These are phyloP conservation scores for Microtus pennsylvanicus DNA, from an alignment of 2,113 vertebrate genomes.

Conservation along the genomic window DNA sequence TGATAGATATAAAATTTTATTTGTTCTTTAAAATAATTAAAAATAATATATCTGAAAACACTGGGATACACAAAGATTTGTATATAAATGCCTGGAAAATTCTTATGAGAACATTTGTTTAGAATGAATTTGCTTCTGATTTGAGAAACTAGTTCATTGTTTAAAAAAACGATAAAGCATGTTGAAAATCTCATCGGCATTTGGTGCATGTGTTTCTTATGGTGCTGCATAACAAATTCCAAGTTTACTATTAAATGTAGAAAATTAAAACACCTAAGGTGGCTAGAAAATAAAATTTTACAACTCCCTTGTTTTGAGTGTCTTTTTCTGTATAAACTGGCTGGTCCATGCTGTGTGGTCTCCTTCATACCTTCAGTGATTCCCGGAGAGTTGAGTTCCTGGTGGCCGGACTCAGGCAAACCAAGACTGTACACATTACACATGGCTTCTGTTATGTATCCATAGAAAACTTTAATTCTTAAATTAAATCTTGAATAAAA, in stretches of 20 bases:
- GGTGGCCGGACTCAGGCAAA: neutral
- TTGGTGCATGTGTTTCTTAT: neutral
- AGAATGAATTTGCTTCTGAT: conserved; percentile 54
- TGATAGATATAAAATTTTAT: neutral
- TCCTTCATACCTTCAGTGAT: neutral
- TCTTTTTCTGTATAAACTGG: conserved; percentile 28
- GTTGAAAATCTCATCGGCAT: neutral
- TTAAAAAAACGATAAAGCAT: conserved; percentile 3
- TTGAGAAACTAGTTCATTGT: neutral
- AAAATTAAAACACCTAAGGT: conserved; percentile 5
- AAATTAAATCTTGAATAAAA: too few relatives aligned
- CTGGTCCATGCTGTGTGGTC: neutral
- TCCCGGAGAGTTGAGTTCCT: neutral
- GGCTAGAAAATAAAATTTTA: neutral
- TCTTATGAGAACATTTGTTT: conserved; percentile 38
- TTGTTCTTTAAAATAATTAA: conserved; percentile 11
- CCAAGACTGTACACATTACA: neutral
- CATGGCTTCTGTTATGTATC: too few relatives aligned
- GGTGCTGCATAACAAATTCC: neutral
- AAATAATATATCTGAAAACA: conserved; percentile 18
- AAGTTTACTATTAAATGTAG: conserved; percentile 2
- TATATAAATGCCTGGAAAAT: conserved; percentile 7
- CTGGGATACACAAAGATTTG: neutral
- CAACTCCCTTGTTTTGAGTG: conserved; percentile 26
- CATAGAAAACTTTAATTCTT: neutral